Evolutionary conservation across 2,888 invertebrate genomes (phyloP).

Genomic region (Therioaphis trifolii): DNA sequence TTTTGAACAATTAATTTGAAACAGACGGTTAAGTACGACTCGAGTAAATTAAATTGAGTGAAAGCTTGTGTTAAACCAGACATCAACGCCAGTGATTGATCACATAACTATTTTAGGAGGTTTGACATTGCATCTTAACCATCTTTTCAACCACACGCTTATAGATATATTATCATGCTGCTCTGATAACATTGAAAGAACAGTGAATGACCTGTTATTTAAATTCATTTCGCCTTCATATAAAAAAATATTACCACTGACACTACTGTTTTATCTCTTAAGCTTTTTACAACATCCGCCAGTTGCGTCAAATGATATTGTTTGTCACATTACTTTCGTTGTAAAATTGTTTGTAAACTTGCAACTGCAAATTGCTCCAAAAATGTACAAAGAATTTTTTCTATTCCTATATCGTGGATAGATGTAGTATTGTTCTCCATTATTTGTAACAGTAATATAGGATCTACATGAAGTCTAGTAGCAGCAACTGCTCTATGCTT

Average conservation of each 20-base stretch:
- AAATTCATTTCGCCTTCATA: slow-evolving; percentile 16
- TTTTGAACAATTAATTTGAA: neutral
- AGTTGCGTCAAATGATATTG: slow-evolving; percentile 10
- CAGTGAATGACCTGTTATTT: slow-evolving; percentile 18
- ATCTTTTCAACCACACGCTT: slow-evolving; percentile 16
- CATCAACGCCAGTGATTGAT: slow-evolving; percentile 32
- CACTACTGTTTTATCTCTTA: slow-evolving; percentile 2
- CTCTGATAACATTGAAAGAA: slow-evolving; percentile 30
- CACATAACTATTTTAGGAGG: slow-evolving; percentile 16
- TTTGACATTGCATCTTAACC: slow-evolving; percentile 18
- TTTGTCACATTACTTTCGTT: neutral
- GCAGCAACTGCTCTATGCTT: slow-evolving; percentile 7
- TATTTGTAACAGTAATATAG: slow-evolving; percentile 2
- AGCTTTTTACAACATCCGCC: slow-evolving; percentile 25
- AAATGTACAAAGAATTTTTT: slow-evolving; percentile 11
- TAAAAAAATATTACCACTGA: slow-evolving; percentile 8
- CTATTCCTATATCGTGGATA: slow-evolving; percentile 15
- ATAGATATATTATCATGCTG: slow-evolving; percentile 39
- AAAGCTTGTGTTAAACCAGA: slow-evolving; percentile 22
- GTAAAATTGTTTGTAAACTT: slow-evolving; percentile 1
- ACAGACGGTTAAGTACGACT: slow-evolving; percentile 12
- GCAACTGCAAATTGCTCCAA: slow-evolving; percentile 24
- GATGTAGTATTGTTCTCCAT: slow-evolving; percentile 9
- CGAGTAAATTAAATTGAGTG: slow-evolving; percentile 42
- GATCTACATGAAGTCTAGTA: slow-evolving; percentile 7